Evolutionary conservation across 1,140 invertebrate genomes (phyloP), one percentile per base, ranked within the genome.

Genomic region (Formica exsecta): DNA sequence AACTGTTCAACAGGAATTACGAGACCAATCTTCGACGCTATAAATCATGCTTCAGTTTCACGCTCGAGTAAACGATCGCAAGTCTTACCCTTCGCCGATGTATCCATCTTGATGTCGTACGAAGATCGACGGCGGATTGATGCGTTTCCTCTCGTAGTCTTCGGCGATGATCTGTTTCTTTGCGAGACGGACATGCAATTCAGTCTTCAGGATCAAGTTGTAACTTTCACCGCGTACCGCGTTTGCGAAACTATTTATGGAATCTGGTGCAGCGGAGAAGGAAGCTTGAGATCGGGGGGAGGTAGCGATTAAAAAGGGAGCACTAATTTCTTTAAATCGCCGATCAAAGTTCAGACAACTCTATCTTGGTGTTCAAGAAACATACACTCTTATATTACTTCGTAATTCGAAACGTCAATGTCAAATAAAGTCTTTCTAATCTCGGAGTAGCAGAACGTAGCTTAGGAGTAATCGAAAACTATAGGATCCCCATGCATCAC

Each of bases 401-500:
- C 57, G 57, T 19, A 36, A 38, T 65, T 65, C 64, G 36, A 66
- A 66, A 38, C 13, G 65, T 7, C n/a, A 44, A 6, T 41, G 16
- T 19, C 16, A 19, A 44, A 32, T 62, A 19, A 64, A 36, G 13
- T 6, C 2, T 6, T 9, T 2, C 6, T 16, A 8, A 54, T 44
- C 25, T 71, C 11, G 29, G 11, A 73, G 13, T 73, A 38, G 9
- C n/a, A 13, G 2, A 41, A 11, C 9, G 16, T 57, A 38, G 16
- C 64, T 90, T 25, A 87, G 11, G 65, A 74, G 19, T 79, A 73
- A 36, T 85, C 74, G 64, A 81, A 70, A 36, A 80, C 29, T 68
- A 64, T 32, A 16, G 65, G 32, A 6, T 64, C 80, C 29, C n/a
- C 32, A 3, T 25, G 44, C 66, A 73, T 81, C 36, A 51, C 13